Evolutionary conservation across 1,140 invertebrate species (phyloP), one percentile per base, ranked within the genome.

Genomic region (Cyclina sinensis): DNA sequence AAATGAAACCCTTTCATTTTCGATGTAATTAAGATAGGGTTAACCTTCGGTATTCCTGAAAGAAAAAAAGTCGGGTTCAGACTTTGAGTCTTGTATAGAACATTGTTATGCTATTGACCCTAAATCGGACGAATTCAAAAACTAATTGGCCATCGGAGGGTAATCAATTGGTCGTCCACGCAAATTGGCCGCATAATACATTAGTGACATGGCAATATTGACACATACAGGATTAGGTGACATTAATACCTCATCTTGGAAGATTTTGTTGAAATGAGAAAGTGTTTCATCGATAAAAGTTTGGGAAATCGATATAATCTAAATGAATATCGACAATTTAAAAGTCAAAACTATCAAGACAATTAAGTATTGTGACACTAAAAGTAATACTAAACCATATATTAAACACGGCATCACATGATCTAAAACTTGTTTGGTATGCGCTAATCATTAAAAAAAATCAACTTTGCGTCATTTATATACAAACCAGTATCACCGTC

Each of bases 81-180:
- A 54, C 51, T 3, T 62, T 62, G 5, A 62, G 57, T 27, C 57
- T 27, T 70, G 24, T 70, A 18, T 32, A 35, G 2, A 30, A 7
- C 24, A 32, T 65, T 12, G n/a, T 65, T 57, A 7, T 65, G n/a
- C 30, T 70, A 37, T 70, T 70, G 65, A 70, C 14, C 65, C 65
- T 70, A 4, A 37, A 27, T 37, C 35, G 65, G 65, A 37, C 65
- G 37, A 30, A n/a, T 70, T 70, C 21, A 5, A 39, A n/a, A 37
- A 70, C 32, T 70, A 70, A 70, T 70, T 70, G 65, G 65, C 65
- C 65, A 70, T 14, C 65, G 30, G n/a, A 70, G n/a, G 24, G 30
- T 14, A 70, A 70, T 70, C 65, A 70, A 70, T 70, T 70, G 32
- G 32, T 39, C 65, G 35, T 70, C n/a, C 12, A 35, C 0, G 65